These are phyloP conservation scores for Podarcis siculus DNA, from an alignment of 2,797 vertebrate genomes.

Conservation along the genomic window DNA sequence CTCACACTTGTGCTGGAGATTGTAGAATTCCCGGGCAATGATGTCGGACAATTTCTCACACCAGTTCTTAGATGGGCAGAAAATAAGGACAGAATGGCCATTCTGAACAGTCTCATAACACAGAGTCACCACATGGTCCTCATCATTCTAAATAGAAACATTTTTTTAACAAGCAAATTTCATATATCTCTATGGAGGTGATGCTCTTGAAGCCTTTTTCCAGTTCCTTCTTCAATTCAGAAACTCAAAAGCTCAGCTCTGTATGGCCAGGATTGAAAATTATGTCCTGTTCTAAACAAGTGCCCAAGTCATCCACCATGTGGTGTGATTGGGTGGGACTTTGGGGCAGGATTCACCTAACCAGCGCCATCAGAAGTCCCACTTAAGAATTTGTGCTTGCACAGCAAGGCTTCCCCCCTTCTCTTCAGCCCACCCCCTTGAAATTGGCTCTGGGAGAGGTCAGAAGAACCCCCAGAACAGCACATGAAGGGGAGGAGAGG, in stretches of 20 bases:
- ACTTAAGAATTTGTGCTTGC: no score
- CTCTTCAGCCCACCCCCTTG: no score
- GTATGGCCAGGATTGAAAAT: not conserved
- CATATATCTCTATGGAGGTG: not conserved
- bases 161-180: slow-evolving; percentile 37
- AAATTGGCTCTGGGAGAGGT: no score
- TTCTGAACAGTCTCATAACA: slow-evolving; percentile 92
- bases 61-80: slow-evolving; percentile 98
- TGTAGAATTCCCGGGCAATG: slow-evolving; percentile 92
- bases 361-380: no score
- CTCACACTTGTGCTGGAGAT: slow-evolving; percentile 78
- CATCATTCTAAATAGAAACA: slow-evolving; percentile 86
- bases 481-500: no score
- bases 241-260: not conserved
- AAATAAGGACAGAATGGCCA: slow-evolving; percentile 91
- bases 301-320: no score
- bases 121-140: slow-evolving; percentile 93
- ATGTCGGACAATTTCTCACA: slow-evolving; percentile 94
- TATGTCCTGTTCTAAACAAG: no score
- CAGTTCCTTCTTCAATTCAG: not conserved
- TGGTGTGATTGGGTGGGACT: no score
- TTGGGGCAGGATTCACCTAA: no score
- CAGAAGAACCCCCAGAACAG: no score
- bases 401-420: no score
- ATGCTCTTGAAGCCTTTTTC: not conserved